Percentiles rank a stretch among this genome's conserved stretches.
Conservation (phyloP, 2,888 invertebrate genomes). For the Ariolimax columbianus region DNA sequence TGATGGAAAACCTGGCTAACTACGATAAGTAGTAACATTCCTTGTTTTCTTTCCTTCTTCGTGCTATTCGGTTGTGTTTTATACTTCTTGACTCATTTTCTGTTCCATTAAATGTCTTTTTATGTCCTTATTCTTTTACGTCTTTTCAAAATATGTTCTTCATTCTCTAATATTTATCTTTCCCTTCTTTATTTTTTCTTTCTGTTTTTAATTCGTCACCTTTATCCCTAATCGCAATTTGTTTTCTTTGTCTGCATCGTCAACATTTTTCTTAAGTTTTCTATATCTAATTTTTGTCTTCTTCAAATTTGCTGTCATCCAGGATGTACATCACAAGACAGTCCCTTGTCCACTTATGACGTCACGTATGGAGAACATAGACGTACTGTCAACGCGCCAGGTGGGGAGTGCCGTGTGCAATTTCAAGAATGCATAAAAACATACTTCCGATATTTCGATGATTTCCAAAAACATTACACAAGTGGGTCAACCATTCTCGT, state of each 20-base stretch:
- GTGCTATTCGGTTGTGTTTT: no score
- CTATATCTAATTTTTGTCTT: neutral
- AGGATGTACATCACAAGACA: neutral
- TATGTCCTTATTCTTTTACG: neutral
- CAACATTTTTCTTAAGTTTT: neutral
- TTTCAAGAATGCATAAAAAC: neutral
- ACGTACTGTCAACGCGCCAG: neutral
- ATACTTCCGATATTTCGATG: neutral
- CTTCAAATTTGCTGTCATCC: neutral
- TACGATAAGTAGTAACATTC: no score
- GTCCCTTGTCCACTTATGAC: neutral
- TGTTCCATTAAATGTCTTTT: neutral
- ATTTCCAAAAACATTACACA: conserved; percentile 17
- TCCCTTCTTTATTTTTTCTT: no score
- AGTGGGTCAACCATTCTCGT: neutral
- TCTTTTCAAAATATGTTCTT: neutral
- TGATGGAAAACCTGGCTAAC: no score
- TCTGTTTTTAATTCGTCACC: no score
- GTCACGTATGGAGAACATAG: neutral
- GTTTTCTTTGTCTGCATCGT: neutral
- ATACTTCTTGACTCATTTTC: no score
- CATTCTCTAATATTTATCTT: no score
- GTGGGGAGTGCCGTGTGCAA: neutral
- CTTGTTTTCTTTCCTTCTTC: no score
- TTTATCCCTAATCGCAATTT: neutral